Evolutionary conservation across 2,113 vertebrate species (phyloP).

Genomic region (Clupea harengus): DNA sequence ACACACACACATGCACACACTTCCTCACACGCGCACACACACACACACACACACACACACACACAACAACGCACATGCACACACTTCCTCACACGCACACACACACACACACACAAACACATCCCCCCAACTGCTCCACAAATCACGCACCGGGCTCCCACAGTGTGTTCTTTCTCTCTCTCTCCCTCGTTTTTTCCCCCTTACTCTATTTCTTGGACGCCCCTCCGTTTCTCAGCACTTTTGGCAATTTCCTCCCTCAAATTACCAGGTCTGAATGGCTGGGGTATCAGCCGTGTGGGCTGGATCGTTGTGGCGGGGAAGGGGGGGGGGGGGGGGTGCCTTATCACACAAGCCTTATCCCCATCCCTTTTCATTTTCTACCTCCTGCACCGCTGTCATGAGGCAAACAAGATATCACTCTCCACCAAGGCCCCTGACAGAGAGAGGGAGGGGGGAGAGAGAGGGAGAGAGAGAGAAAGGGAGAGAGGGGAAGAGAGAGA

Average conservation of each 20-base stretch:
- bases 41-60: neutral
- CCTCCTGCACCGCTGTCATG: conserved; percentile 68
- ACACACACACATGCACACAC: neutral
- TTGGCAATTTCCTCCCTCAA: conserved; percentile 63
- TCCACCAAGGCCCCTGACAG: conserved; percentile 38
- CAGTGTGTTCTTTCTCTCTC: conserved; percentile 11
- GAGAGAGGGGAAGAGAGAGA: neutral
- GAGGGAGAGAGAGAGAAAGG: conserved; percentile 52
- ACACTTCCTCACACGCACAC: conserved; percentile 70
- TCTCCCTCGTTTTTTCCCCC: conserved; percentile 50
- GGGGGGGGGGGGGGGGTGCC: conserved; percentile 42
- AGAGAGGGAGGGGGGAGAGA: conserved; percentile 48
- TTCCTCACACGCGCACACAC: neutral
- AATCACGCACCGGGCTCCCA: conserved; percentile 64
- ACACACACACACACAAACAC: neutral
- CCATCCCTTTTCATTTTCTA: conserved; percentile 73
- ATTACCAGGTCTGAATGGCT: conserved; percentile 71
- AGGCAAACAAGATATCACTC: conserved; percentile 73
- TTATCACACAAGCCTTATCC: conserved; percentile 54
- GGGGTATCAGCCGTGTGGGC: conserved; percentile 58
- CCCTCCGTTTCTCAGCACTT: conserved; percentile 59
- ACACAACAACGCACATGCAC: conserved; percentile 56
- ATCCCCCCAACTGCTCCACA: conserved; percentile 65
- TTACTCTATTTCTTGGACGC: conserved; percentile 43
- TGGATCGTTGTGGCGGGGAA: conserved; percentile 38